phyloP scores from a whole-genome alignment of 2,797 vertebrate species.

The Xenentodon cancila region DNA sequence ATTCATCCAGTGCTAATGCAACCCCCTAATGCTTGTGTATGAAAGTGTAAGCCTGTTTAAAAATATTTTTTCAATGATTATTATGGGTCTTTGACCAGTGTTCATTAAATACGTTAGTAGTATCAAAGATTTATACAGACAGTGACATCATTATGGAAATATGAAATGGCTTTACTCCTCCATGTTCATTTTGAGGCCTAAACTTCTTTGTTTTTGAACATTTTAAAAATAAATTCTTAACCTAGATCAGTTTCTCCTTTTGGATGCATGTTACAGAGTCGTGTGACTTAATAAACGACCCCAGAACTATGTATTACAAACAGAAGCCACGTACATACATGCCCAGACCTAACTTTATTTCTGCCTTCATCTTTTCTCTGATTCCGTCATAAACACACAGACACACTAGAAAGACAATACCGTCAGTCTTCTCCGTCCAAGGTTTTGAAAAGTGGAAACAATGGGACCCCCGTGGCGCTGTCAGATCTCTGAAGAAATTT shows the following conservation, averaged over 20 bases:
- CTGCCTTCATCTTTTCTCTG: conserved; percentile 9
- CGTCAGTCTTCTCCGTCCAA: conserved; percentile 56
- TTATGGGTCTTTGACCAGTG: not conserved
- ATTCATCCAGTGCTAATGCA: conserved; percentile 41
- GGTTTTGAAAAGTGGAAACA: conserved; percentile 24
- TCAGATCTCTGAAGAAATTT: conserved; percentile 40
- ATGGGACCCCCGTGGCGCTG: conserved; percentile 9
- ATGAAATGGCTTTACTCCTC: not conserved
- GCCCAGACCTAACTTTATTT: conserved; percentile 1
- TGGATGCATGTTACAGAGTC: not conserved
- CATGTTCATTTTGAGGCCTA: not conserved
- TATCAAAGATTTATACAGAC: not conserved
- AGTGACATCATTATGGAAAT: not conserved
- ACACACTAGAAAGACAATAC: conserved; percentile 52
- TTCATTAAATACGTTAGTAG: not conserved
- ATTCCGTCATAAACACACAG: conserved; percentile 15
- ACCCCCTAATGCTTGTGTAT: conserved; percentile 19
- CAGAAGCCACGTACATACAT: conserved; percentile 1
- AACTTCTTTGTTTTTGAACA: not conserved
- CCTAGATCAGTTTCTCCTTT: not conserved
- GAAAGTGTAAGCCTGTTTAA: not conserved
- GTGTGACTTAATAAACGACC: not conserved
- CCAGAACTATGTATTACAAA: conserved; percentile 3
- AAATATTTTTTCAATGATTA: not conserved
- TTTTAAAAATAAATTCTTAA: conserved; percentile 15